These are phyloP conservation scores for Rhamnusium bicolor DNA, from an alignment of 2,888 invertebrate species.

Conservation along the genomic window DNA sequence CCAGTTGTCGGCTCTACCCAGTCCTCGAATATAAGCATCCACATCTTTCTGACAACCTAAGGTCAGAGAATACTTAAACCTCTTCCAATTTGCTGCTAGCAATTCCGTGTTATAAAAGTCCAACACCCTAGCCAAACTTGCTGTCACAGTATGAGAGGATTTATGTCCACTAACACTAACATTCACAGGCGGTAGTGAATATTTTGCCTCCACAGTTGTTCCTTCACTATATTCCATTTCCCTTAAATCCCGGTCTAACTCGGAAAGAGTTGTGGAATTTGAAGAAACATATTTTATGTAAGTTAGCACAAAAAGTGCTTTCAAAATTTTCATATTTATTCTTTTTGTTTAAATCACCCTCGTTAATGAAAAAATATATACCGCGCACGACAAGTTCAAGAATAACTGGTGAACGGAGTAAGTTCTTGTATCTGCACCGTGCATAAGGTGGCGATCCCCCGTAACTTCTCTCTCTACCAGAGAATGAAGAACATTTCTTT, in stretches of 20 bases:
- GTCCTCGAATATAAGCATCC: constrained; percentile 76
- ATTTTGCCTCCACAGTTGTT: constrained; percentile 56
- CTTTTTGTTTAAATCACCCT: background rate
- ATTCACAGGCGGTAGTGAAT: constrained; percentile 58
- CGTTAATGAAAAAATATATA: constrained; percentile 24
- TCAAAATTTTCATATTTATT: constrained; percentile 36
- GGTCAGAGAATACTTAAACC: constrained; percentile 71
- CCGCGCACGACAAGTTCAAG: constrained; percentile 48
- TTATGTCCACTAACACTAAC: constrained; percentile 57
- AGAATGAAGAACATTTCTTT: constrained; percentile 55
- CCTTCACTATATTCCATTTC: constrained; percentile 62
- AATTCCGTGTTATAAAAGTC: constrained; percentile 75
- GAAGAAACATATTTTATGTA: constrained; percentile 31
- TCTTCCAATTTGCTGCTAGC: constrained; percentile 74
- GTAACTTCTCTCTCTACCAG: constrained; percentile 56
- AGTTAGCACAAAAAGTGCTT: constrained; percentile 44
- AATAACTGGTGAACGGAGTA: constrained; percentile 23
- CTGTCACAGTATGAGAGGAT: constrained; percentile 48
- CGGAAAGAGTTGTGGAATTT: constrained; percentile 32
- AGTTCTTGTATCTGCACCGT: constrained; percentile 9
- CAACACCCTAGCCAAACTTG: constrained; percentile 73
- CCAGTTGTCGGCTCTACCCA: constrained; percentile 77
- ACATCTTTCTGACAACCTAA: constrained; percentile 75
- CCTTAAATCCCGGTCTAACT: constrained; percentile 28
- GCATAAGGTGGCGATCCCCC: constrained; percentile 19